Percentiles rank a stretch among this genome's conserved stretches.
Conservation (phyloP, 2,888 invertebrate species). For the Mythimna loreyi region DNA sequence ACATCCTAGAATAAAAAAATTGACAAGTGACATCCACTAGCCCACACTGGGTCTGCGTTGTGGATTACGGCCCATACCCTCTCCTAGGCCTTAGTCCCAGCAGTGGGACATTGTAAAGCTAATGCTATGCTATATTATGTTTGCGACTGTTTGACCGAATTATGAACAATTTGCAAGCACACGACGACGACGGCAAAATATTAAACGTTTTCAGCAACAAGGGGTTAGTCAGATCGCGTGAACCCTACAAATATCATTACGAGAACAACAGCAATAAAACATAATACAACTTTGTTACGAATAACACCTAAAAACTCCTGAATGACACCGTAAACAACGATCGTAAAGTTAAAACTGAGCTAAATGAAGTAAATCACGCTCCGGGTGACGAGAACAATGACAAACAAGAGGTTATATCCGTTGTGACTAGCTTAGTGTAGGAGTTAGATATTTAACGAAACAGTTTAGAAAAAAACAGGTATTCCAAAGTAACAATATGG, state of each 20-base stretch:
- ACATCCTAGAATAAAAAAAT: too few relatives aligned
- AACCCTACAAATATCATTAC: constrained; percentile 50
- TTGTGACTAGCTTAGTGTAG: constrained; percentile 20
- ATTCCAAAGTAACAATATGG: too few relatives aligned
- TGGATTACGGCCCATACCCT: too few relatives aligned
- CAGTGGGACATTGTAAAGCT: too few relatives aligned
- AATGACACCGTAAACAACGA: constrained; percentile 45
- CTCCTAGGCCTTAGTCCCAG: too few relatives aligned
- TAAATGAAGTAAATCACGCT: constrained; percentile 57
- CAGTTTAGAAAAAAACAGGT: too few relatives aligned
- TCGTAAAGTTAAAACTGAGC: constrained; percentile 54
- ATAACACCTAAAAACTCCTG: constrained; percentile 52
- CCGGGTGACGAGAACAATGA: constrained; percentile 33
- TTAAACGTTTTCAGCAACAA: constrained; percentile 16
- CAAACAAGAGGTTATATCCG: constrained; percentile 15
- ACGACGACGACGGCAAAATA: not conserved
- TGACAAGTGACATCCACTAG: too few relatives aligned
- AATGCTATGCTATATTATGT: too few relatives aligned
- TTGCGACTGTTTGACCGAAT: too few relatives aligned
- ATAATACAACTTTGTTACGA: constrained; percentile 37
- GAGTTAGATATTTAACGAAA: too few relatives aligned
- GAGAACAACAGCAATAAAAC: constrained; percentile 51
- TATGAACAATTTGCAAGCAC: not conserved
- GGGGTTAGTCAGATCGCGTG: constrained; percentile 41
- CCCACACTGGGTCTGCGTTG: too few relatives aligned